Percentiles rank a stretch among this genome's conserved stretches.
These are phyloP conservation scores for Adelognathus sp. DNA, from an alignment of 2,888 invertebrate species.

Conservation along the genomic window DNA sequence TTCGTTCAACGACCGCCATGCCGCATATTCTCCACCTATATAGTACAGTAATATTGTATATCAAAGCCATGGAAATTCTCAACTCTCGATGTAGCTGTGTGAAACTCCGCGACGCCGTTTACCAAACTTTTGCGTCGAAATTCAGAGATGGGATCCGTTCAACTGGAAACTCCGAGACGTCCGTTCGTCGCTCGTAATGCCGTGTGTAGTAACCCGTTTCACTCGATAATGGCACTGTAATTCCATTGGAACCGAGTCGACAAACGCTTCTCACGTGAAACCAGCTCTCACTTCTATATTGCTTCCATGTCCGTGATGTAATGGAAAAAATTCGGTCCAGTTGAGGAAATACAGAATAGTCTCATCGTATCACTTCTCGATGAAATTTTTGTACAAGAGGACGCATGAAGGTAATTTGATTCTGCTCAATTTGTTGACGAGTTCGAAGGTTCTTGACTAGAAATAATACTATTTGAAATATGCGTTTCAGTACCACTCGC, in stretches of 20 bases:
- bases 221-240: constrained; percentile 35
- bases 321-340: background rate
- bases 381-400: no score
- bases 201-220: constrained; percentile 25
- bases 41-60: constrained; percentile 18
- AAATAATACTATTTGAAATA: no score
- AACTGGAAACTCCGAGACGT: constrained; percentile 24
- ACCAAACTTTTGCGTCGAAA: constrained; percentile 36
- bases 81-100: constrained; percentile 27
- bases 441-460: no score
- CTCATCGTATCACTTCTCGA: no score
- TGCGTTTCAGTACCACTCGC: no score
- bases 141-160: constrained; percentile 18
- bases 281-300: background rate
- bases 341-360: no score
- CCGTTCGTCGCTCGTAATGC: background rate
- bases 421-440: no score
- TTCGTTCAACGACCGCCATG: constrained; percentile 37
- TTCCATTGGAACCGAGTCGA: background rate
- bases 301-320: no score
- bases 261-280: constrained; percentile 21
- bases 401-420: no score
- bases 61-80: constrained; percentile 39
- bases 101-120: constrained; percentile 26
- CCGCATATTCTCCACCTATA: background rate